These are phyloP conservation scores for Cottoperca gobio DNA, from an alignment of 2,797 vertebrate species.

Conservation along the genomic window DNA sequence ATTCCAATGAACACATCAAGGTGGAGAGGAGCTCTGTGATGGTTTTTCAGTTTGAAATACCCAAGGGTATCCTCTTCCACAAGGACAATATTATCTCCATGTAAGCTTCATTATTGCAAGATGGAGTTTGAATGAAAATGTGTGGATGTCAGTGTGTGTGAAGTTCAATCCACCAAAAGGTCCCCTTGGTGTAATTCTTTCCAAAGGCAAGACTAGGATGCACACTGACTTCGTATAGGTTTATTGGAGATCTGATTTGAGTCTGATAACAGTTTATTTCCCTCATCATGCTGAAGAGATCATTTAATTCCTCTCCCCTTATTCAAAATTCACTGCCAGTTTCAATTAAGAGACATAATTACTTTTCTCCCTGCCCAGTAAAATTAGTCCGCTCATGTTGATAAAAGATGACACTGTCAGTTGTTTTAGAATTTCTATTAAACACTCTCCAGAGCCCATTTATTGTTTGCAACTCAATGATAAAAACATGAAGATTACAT, in stretches of 20 bases:
- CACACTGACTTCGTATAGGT: conserved; percentile 38
- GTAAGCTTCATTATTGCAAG: conserved; percentile 31
- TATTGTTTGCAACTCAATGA: conserved; percentile 44
- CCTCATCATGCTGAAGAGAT: conserved; percentile 55
- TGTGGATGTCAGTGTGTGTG: conserved; percentile 9
- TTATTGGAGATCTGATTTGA: conserved; percentile 55
- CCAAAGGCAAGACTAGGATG: conserved; percentile 43
- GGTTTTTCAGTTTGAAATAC: conserved; percentile 51
- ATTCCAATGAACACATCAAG: conserved; percentile 43
- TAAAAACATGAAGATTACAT: conserved; percentile 41
- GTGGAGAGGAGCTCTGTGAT: conserved; percentile 32
- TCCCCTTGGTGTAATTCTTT: conserved; percentile 35
- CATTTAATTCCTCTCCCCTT: conserved; percentile 45
- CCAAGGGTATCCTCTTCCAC: conserved; percentile 26
- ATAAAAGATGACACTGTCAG: conserved; percentile 74
- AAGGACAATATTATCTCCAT: conserved; percentile 37
- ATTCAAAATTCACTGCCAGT: conserved; percentile 68
- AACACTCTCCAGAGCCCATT: conserved; percentile 48
- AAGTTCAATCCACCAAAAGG: conserved; percentile 31
- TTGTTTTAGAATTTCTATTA: conserved; percentile 67
- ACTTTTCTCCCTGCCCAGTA: conserved; percentile 67
- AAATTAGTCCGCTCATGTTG: conserved; percentile 65
- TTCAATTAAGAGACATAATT: conserved; percentile 81
- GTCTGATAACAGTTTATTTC: conserved; percentile 58
- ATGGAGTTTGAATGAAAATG: conserved; percentile 32